A percentile compares a stretch with the other conserved stretches of the same genome.
Evolutionary conservation across 2,113 vertebrate genomes (phyloP).

Genomic region (Spea bombifrons): DNA sequence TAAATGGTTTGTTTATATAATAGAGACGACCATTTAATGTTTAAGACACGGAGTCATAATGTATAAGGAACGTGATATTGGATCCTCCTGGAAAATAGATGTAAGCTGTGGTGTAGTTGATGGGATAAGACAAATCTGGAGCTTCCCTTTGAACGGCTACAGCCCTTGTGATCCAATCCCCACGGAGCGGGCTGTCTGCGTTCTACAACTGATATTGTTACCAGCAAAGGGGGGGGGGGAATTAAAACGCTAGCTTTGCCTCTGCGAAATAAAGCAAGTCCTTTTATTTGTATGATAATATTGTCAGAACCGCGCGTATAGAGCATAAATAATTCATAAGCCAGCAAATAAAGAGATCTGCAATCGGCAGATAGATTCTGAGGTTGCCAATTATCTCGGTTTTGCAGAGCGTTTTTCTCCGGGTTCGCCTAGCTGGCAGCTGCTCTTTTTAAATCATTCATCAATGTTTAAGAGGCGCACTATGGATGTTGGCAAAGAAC

Average conservation of each 20-base stretch:
- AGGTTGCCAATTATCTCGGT: conserved; percentile 61
- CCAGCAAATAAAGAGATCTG: conserved; percentile 70
- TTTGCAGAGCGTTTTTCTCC: conserved; percentile 53
- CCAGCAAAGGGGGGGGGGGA: not conserved
- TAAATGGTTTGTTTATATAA: no score
- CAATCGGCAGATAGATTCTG: conserved; percentile 57
- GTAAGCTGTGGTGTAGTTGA: no score
- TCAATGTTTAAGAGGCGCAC: conserved; percentile 53
- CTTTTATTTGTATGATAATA: conserved; percentile 59
- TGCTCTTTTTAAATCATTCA: conserved; percentile 66
- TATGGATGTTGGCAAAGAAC: conserved; percentile 42
- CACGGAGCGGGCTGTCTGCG: not conserved
- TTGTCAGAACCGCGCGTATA: conserved; percentile 52
- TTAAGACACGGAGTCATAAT: no score
- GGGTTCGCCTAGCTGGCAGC: conserved; percentile 54
- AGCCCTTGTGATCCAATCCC: no score
- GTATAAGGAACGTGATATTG: no score
- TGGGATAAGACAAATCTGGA: no score
- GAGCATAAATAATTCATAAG: conserved; percentile 61
- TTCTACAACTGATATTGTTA: conserved; percentile 10
- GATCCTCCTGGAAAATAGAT: no score
- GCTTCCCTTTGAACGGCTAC: no score
- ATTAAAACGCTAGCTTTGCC: conserved; percentile 55
- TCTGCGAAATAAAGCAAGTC: conserved; percentile 7
- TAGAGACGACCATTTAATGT: no score